Conservation (phyloP, 1,140 invertebrate species). For the Aphis gossypii region DNA sequence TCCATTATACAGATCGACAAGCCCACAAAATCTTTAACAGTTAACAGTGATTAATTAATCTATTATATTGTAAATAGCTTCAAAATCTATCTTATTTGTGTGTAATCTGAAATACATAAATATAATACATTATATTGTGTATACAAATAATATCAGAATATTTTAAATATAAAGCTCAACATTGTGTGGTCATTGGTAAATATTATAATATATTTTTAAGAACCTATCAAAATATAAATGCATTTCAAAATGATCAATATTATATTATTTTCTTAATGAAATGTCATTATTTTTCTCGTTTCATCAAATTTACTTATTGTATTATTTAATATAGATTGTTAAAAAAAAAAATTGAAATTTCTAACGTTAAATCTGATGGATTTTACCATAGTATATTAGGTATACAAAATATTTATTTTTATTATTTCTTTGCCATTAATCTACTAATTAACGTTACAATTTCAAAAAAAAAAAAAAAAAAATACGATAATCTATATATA, state of each 20-base stretch:
- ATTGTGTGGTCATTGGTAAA: not conserved
- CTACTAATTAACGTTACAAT: not conserved
- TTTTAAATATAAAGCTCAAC: not conserved
- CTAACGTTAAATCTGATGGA: not conserved
- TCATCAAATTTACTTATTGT: too few relatives aligned
- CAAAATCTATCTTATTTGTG: not conserved
- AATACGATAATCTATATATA: not conserved
- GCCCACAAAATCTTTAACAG: not conserved
- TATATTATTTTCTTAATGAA: not conserved
- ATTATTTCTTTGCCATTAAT: not conserved
- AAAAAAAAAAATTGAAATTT: not conserved
- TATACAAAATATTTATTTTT: not conserved
- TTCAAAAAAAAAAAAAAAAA: not conserved
- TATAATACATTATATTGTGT: not conserved
- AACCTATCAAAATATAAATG: not conserved
- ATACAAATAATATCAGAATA: not conserved
- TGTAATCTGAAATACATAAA: not conserved
- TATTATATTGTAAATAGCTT: not conserved
- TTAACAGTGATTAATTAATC: not conserved
- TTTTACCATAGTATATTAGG: not conserved
- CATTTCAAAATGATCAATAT: not conserved
- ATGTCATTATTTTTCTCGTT: too few relatives aligned
- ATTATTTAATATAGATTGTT: too few relatives aligned
- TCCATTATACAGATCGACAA: too few relatives aligned
- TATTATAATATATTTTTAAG: not conserved